These are phyloP conservation scores for Trichoplusia ni DNA, from an alignment of 1,140 invertebrate genomes.

Conservation along the genomic window DNA sequence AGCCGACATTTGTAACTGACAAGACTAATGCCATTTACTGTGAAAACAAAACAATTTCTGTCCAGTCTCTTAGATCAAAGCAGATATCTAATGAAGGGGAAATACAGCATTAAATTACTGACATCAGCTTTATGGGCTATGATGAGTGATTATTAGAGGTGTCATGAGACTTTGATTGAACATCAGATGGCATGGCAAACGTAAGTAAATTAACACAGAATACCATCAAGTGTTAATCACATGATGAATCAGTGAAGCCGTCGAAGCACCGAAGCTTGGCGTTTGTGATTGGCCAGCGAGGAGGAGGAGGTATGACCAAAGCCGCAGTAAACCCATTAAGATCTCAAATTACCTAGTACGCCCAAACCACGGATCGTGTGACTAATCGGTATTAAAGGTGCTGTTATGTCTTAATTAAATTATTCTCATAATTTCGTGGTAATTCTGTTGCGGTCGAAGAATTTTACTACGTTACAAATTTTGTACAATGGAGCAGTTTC, in stretches of 20 bases:
- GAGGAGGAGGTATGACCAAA: constrained; percentile 66
- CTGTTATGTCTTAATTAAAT: constrained; percentile 78
- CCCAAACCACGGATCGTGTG: constrained; percentile 71
- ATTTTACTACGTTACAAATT: constrained; percentile 75
- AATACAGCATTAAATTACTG: constrained; percentile 23
- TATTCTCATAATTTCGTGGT: constrained; percentile 68
- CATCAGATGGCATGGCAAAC: constrained; percentile 3
- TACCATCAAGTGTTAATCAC: constrained; percentile 56
- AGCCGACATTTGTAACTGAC: constrained; percentile 28
- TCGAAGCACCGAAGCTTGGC: constrained; percentile 47
- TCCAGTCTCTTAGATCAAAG: constrained; percentile 24
- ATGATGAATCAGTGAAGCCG: constrained; percentile 67
- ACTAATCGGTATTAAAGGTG: constrained; percentile 76
- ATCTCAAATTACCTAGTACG: constrained; percentile 73
- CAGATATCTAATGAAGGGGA: constrained; percentile 27
- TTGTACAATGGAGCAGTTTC: constrained; percentile 67
- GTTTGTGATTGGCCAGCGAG: constrained; percentile 63
- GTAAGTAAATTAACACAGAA: constrained; percentile 49
- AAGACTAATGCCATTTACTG: constrained; percentile 17
- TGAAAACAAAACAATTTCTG: constrained; percentile 26
- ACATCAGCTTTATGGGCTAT: constrained; percentile 28
- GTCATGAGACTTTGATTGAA: constrained; percentile 19
- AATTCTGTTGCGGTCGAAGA: constrained; percentile 62
- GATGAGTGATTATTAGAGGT: constrained; percentile 22
- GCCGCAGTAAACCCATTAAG: constrained; percentile 67